Evolutionary conservation across 1,140 invertebrate species (phyloP), one percentile per base, ranked within the genome.

Genomic region (Nymphalis io): DNA sequence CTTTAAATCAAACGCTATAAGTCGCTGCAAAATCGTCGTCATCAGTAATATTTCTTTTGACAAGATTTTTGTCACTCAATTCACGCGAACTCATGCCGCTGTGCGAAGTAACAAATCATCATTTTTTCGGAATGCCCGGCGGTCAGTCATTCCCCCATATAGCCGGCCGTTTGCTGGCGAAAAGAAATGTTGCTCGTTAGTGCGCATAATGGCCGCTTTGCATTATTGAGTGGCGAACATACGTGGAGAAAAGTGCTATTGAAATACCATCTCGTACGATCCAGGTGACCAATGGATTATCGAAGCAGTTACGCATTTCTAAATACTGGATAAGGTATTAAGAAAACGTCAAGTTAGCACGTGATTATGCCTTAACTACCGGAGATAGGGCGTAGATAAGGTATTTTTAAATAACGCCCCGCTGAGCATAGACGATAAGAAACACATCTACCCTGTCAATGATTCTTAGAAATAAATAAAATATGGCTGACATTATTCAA

Each of bases 141-240:
- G 70, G 73, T 79, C 78, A 72, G 70, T 74, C 82, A 74, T 77
- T 82, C 75, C 79, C 73, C 70, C 81, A 81, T 86, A 80, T 74
- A 80, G 81, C 40, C 65, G 74, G 65, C 68, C 71, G 79, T 79
- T 81, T 79, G 75, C 75, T 74, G 69, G 70, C 60, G 73, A 77
- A 83, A 88, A 89, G 85, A 87, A 87, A 85, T 87, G 80, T 76
- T 63, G 70, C 88, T 90, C 84, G 87, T 90, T 90, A 90, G 81
- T 69, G 71, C 40, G 63, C 59, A 81, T 87, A 90, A 88, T 90
- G 84, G 76, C 76, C 78, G 81, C 76, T 80, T 83, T 84, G 79
- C 78, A 81, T 82, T 89, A 83, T 85, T 85, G 79, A 76, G 70
- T 59, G 70, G 42, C 46, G 85, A 82, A 88, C 83, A 72, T 70